Base-by-base conservation (phyloP, 2,888 invertebrate genomes). In the Drosophila falleni region DNA sequence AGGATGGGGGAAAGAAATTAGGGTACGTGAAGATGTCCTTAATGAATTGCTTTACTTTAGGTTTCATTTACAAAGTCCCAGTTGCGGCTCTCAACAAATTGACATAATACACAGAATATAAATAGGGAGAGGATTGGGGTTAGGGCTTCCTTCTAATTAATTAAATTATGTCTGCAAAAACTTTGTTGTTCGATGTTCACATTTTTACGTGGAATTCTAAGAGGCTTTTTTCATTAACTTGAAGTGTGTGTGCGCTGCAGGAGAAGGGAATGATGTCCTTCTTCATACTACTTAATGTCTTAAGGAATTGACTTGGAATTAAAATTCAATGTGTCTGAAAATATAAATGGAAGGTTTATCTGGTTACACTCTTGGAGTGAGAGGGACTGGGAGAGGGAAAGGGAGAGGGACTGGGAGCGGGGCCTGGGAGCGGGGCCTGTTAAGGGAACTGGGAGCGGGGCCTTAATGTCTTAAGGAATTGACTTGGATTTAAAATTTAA, bases 81-180 rank as follows among this genome's bases (percentile, higher is more conserved):
- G 42, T 50, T 64, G 73, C 44, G 66, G 66, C 31, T 70, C 60
- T 62, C 46, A 68, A 42, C 70, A 78, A 81, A 81, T 74, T 79
- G 62, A 70, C 73, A 73, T 41, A 65, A 78, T 46, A 55, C 49
- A 54, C 42, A 35, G 54, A 44, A 15, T 26, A 31, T 13, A 16
- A 19, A 19, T 10, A 13, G 23, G 37, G 41, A 33, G n/a, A 23
- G 10, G 9, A 26, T 49, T 62, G 44, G 39, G 16, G 33, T 68
- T 15, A 23, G 46, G 61, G 42, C 41, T 59, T 55, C 46, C 13
- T 47, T 44, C 47, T 80, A 78, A 78, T 77, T 77, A 78, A 81
- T 78, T 73, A 77, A 80, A 81, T 78, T 77, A 77, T 69, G 69
- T 39, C 70, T 65, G 56, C 63, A 71, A 74, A 74, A 50, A 65